A percentile compares a stretch with the other conserved stretches of the same genome.
Conservation (phyloP, 2,888 invertebrate genomes). For the Priocnemis perturbator region DNA sequence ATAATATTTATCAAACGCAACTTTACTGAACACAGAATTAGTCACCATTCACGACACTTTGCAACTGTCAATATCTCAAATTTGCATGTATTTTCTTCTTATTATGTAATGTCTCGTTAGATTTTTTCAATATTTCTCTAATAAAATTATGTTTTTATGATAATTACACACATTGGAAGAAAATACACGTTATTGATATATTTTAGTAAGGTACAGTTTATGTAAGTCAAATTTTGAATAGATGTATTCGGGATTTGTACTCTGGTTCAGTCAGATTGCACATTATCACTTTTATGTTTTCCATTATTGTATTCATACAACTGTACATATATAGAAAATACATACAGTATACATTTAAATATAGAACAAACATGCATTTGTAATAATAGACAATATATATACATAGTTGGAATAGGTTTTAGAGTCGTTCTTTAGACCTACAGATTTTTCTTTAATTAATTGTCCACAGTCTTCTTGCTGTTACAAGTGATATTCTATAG, state of each 20-base stretch:
- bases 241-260: too few species aligned
- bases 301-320: too few species aligned
- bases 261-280: too few species aligned
- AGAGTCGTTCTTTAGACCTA: not conserved
- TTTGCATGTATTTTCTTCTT: constrained; percentile 36
- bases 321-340: too few species aligned
- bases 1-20: not conserved
- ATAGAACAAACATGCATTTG: too few species aligned
- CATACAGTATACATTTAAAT: too few species aligned
- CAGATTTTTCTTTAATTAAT: not conserved
- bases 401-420: not conserved
- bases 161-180: not conserved
- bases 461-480: not conserved
- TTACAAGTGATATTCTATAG: too few species aligned
- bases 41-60: not conserved
- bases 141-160: not conserved
- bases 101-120: constrained; percentile 59
- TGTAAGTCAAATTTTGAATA: too few species aligned
- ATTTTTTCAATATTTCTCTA: constrained; percentile 22
- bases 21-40: not conserved
- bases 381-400: too few species aligned
- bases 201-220: too few species aligned
- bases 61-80: constrained; percentile 28
- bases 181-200: too few species aligned
- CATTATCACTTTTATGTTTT: too few species aligned